Conservation (phyloP, 1,140 invertebrate genomes). For the Musca domestica region DNA sequence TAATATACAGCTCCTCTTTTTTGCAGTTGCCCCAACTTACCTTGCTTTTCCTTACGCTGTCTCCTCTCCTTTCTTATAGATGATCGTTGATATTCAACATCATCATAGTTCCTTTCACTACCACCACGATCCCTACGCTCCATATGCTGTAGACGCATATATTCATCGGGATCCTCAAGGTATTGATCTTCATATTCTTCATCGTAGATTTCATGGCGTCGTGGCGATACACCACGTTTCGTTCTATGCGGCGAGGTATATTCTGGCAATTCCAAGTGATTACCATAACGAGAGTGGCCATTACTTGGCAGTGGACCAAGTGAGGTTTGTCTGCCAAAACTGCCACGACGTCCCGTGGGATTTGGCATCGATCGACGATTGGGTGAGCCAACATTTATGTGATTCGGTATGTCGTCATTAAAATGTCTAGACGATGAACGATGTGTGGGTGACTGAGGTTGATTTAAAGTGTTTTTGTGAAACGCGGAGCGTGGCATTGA, state of each 20-base stretch:
- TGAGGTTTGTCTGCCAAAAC: constrained; percentile 13
- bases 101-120: constrained; percentile 35
- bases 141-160: constrained; percentile 29
- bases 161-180: constrained; percentile 44
- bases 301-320: neutral
- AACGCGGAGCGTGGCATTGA: constrained; percentile 49
- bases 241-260: constrained; percentile 19
- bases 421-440: neutral
- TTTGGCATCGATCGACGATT: constrained; percentile 18
- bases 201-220: constrained; percentile 23
- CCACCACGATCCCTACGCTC: neutral
- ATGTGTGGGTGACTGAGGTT: neutral
- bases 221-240: constrained; percentile 23
- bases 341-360: constrained; percentile 32
- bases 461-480: constrained; percentile 27
- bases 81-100: constrained; percentile 29
- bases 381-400: neutral
- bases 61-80: neutral
- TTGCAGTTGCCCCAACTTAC: constrained; percentile 7
- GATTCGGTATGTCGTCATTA: constrained; percentile 16
- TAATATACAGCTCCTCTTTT: too few relatives aligned
- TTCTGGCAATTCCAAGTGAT: constrained; percentile 45
- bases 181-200: constrained; percentile 35
- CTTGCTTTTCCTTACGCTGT: constrained; percentile 9
- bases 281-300: constrained; percentile 39